Conservation (phyloP, 2,888 invertebrate genomes). For the Helleia helle region DNA sequence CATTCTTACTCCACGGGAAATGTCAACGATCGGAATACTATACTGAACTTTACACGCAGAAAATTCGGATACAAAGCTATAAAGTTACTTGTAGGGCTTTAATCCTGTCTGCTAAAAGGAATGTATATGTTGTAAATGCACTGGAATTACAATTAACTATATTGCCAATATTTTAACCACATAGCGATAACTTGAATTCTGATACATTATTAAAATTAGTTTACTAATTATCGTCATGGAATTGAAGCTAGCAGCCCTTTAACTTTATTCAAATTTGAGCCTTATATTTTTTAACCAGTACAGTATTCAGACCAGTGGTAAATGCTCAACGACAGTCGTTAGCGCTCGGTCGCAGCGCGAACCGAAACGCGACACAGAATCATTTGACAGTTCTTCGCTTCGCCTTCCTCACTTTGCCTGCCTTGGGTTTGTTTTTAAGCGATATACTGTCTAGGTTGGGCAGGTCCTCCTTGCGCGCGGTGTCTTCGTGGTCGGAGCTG, state of each 20-base stretch:
- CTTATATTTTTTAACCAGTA: no score
- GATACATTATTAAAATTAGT: no score
- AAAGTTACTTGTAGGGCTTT: not conserved
- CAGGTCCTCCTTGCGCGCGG: constrained; percentile 36
- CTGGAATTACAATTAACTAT: not conserved
- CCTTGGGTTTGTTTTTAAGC: constrained; percentile 41
- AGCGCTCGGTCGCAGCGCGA: constrained; percentile 47
- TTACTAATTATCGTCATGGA: no score
- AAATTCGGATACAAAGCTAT: not conserved
- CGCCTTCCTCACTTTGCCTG: constrained; percentile 49
- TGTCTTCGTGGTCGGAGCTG: constrained; percentile 47
- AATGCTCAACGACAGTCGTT: not conserved
- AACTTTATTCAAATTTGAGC: no score
- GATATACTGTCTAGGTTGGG: constrained; percentile 54
- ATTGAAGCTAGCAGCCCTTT: no score
- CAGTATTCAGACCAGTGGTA: not conserved
- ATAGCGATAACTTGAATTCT: no score
- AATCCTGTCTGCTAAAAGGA: not conserved
- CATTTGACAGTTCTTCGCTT: constrained; percentile 62
- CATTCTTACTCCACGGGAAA: constrained; percentile 34
- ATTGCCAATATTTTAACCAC: no score
- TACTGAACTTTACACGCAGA: not conserved
- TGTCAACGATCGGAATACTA: not conserved
- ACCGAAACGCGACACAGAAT: constrained; percentile 60
- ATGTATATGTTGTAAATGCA: not conserved